Evolutionary conservation across 1,140 invertebrate genomes (phyloP).

Genomic region (Drosophila setifemur): DNA sequence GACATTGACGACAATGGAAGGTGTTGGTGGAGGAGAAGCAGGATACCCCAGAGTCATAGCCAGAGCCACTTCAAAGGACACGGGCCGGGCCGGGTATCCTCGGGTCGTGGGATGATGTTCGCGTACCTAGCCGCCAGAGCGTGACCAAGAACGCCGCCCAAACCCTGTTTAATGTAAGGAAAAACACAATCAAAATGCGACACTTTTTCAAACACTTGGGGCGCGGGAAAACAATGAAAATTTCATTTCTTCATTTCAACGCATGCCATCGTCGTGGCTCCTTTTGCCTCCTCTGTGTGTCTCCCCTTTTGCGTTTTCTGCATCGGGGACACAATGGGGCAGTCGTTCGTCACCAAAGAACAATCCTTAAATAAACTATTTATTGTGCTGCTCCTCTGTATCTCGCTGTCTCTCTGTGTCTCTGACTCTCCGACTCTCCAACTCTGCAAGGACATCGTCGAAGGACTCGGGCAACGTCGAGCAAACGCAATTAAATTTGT

Average conservation of each 20-base stretch:
- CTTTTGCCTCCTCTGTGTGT: background rate
- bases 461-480: constrained; percentile 10
- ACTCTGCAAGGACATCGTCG: constrained; percentile 24
- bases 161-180: constrained; percentile 67
- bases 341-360: constrained; percentile 50
- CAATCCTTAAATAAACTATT: constrained; percentile 76
- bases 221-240: constrained; percentile 69
- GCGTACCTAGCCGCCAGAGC: constrained; percentile 37
- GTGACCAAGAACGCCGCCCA: constrained; percentile 55
- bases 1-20: constrained; percentile 45
- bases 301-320: background rate
- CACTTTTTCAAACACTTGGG: constrained; percentile 78
- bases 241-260: constrained; percentile 76
- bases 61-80: constrained; percentile 52
- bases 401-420: background rate
- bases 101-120: background rate
- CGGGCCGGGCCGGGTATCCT: constrained; percentile 24
- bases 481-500: constrained; percentile 64
- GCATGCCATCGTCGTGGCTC: constrained; percentile 28
- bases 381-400: constrained; percentile 45
- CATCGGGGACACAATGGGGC: constrained; percentile 1
- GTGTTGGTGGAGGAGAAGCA: constrained; percentile 29
- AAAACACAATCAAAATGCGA: constrained; percentile 79
- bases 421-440: too few species aligned
- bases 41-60: background rate